These are phyloP conservation scores for Ischnus inquisitorius DNA, from an alignment of 2,888 invertebrate genomes.

Conservation along the genomic window DNA sequence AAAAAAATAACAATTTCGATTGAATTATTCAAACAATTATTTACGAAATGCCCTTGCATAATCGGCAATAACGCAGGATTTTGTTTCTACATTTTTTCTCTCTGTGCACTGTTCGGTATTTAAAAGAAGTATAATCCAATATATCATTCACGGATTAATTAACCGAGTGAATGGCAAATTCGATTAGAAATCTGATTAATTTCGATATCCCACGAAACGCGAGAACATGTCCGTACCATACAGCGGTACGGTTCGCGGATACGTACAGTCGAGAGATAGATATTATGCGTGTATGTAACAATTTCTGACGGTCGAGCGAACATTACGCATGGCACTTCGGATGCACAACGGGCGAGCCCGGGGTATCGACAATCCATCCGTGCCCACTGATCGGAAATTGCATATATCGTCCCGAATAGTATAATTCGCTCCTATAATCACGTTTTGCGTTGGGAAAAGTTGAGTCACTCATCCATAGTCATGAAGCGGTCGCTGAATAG, in stretches of 20 bases:
- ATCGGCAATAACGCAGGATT: no score
- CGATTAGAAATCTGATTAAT: slow-evolving; percentile 60
- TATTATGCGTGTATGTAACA: slow-evolving; percentile 28
- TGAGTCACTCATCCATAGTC: slow-evolving; percentile 62
- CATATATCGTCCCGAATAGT: slow-evolving; percentile 42
- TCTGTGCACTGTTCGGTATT: no score
- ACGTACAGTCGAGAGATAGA: not conserved
- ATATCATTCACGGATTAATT: slow-evolving; percentile 15
- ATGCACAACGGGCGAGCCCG: not conserved
- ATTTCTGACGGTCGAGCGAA: slow-evolving; percentile 43
- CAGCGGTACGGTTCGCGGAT: not conserved
- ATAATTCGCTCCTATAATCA: slow-evolving; percentile 62
- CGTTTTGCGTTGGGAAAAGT: slow-evolving; percentile 51
- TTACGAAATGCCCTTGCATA: no score
- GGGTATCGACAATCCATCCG: slow-evolving; percentile 14
- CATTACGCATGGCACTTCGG: slow-evolving; percentile 51
- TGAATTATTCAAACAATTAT: no score
- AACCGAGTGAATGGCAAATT: slow-evolving; percentile 16
- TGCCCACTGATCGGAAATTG: slow-evolving; percentile 51
- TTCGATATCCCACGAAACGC: slow-evolving; percentile 6
- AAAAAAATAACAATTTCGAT: no score
- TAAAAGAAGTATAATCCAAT: not conserved
- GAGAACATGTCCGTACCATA: not conserved
- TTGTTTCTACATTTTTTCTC: no score
- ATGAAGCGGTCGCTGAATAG: slow-evolving; percentile 42